These are phyloP conservation scores for Acanthosoma haemorrhoidale DNA, from an alignment of 2,888 invertebrate genomes.

Conservation along the genomic window DNA sequence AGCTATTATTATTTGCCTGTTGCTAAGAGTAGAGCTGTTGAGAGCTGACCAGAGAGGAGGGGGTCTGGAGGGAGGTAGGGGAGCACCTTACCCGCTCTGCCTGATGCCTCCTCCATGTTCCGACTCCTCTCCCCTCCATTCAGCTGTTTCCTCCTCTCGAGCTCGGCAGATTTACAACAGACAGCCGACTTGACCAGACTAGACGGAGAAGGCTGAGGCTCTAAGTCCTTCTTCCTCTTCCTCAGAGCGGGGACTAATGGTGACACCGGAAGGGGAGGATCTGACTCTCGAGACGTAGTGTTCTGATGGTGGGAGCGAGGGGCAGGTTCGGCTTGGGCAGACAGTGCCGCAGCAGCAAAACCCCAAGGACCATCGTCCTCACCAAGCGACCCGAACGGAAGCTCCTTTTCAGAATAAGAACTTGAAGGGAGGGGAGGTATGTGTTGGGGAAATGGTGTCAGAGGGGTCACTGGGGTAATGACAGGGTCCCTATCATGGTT, in stretches of 20 bases:
- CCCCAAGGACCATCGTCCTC: conserved; percentile 50
- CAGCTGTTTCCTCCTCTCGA: conserved; percentile 47
- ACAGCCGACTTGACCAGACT: conserved; percentile 60
- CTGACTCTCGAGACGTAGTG: conserved; percentile 2
- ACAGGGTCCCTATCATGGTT: conserved; percentile 23
- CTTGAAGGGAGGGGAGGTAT: conserved; percentile 35
- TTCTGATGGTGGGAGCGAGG: background rate
- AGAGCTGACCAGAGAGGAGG: conserved; percentile 27
- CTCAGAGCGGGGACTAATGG: background rate
- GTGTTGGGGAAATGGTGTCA: conserved; percentile 36
- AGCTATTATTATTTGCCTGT: background rate
- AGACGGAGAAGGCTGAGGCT: conserved; percentile 47
- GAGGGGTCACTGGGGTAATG: conserved; percentile 37
- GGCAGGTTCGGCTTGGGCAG: conserved; percentile 22
- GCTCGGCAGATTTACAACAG: conserved; percentile 56
- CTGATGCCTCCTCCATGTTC: conserved; percentile 25
- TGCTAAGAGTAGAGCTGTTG: conserved; percentile 12
- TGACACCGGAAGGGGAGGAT: background rate
- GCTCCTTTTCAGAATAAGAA: conserved; percentile 14
- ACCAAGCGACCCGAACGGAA: conserved; percentile 34
- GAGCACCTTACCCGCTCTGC: conserved; percentile 33
- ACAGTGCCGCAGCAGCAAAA: conserved; percentile 54
- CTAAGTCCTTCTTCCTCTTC: background rate
- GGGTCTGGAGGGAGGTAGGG: conserved; percentile 24
- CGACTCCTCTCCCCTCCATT: conserved; percentile 28